A percentile compares a stretch with the other conserved stretches of the same genome.
Evolutionary conservation across 2,797 vertebrate species (phyloP).

Genomic region (Pelobates cultripes): DNA sequence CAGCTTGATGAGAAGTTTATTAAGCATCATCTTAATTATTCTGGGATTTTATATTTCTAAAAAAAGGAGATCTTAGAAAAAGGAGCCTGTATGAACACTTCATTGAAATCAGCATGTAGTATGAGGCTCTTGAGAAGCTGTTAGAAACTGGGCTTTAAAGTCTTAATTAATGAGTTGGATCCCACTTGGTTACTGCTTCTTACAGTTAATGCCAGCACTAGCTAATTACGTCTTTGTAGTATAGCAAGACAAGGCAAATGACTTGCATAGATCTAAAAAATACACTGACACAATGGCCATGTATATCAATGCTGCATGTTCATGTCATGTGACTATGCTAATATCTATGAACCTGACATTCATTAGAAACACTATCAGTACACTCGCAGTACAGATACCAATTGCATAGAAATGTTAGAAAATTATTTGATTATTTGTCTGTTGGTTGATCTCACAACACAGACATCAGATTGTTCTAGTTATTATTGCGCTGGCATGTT

Average conservation of each 20-base stretch:
- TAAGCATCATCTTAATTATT: not conserved
- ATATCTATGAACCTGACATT: not conserved
- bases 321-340: not conserved
- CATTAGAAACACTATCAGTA: not conserved
- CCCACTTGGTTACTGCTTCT: not conserved
- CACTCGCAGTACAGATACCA: no score
- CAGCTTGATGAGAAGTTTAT: not conserved
- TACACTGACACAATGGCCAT: not conserved
- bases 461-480: no score
- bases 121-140: constrained; percentile 9
- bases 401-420: no score
- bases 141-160: constrained; percentile 1
- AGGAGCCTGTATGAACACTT: not conserved
- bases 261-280: not conserved
- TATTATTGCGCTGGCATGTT: no score
- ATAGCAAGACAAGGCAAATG: not conserved
- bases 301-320: not conserved
- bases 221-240: not conserved
- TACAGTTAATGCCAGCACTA: not conserved
- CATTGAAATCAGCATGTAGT: not conserved
- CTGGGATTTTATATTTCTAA: not conserved
- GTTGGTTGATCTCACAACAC: no score
- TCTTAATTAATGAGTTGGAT: constrained; percentile 12
- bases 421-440: no score
- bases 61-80: not conserved